These are phyloP conservation scores for Nematostella vectensis DNA, from an alignment of 92 coral and sea anemone species.

Conservation along the genomic window DNA sequence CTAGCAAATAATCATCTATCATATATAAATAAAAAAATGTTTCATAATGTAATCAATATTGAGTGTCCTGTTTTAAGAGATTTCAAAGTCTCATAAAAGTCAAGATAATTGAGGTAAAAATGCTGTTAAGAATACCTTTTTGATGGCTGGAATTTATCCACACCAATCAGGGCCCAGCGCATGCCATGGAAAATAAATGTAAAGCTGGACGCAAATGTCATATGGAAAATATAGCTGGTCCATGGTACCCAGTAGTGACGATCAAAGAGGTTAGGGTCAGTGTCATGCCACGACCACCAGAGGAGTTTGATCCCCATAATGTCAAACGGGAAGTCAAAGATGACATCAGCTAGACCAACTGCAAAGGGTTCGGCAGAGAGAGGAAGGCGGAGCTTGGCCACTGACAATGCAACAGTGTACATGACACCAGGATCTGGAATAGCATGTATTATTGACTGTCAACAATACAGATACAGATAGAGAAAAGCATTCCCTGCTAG, in stretches of 20 bases:
- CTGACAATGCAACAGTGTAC: conserved; percentile 22
- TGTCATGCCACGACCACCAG: conserved; percentile 35
- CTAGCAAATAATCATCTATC: no score
- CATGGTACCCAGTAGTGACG: conserved; percentile 28
- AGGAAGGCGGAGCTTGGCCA: conserved; percentile 17
- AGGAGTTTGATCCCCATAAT: conserved; percentile 28
- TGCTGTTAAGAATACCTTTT: conserved; percentile 17
- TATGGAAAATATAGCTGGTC: conserved; percentile 31
- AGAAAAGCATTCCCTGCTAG: no score
- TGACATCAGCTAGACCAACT: conserved; percentile 18
- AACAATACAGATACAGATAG: no score
- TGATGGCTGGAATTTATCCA: conserved; percentile 21
- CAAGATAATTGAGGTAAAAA: no score
- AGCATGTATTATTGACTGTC: background rate
- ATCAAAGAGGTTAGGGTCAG: conserved; percentile 30
- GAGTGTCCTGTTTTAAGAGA: no score
- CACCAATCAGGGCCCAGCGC: conserved; percentile 12
- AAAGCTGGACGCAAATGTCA: conserved; percentile 23
- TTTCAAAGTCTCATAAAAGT: no score
- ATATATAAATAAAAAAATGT: no score
- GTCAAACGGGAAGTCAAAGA: conserved; percentile 26
- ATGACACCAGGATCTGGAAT: conserved; percentile 20
- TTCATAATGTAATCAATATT: no score
- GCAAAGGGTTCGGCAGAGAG: conserved; percentile 27
- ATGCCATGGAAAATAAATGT: conserved; percentile 28